phyloP scores from a whole-genome alignment of 2,797 vertebrate genomes.

The Girardinus metallicus region DNA sequence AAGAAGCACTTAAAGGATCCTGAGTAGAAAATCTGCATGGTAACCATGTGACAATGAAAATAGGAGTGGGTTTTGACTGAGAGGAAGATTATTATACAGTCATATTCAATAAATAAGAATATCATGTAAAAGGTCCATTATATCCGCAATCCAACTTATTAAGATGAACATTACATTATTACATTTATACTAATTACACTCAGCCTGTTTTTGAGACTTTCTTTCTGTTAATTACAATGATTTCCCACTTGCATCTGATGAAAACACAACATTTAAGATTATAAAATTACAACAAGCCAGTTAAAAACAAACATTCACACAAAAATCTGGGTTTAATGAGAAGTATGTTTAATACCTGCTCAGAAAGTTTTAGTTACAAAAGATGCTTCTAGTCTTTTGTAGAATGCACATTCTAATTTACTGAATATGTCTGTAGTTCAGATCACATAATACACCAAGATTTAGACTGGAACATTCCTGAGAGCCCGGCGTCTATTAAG shows the following conservation, averaged over 20 bases:
- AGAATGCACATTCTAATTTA: neutral
- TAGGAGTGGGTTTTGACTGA: neutral
- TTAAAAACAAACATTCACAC: neutral
- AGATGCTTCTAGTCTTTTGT: neutral
- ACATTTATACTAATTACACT: neutral
- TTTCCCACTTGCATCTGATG: neutral
- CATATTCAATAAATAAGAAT: neutral
- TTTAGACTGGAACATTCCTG: neutral
- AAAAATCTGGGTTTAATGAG: neutral
- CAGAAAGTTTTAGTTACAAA: neutral
- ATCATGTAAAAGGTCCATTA: neutral
- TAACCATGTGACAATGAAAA: neutral
- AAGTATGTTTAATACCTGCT: neutral
- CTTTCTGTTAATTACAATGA: neutral
- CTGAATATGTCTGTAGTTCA: neutral
- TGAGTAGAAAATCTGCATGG: neutral
- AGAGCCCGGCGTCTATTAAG: neutral
- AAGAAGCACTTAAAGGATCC: neutral
- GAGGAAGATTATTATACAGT: neutral
- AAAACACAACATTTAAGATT: neutral
- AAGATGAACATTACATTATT: neutral
- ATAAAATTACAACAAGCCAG: neutral
- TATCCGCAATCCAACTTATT: neutral
- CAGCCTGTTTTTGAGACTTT: neutral
- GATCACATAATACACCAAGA: neutral